phyloP scores from a whole-genome alignment of 1,140 invertebrate species.

The Mamestra configurata region DNA sequence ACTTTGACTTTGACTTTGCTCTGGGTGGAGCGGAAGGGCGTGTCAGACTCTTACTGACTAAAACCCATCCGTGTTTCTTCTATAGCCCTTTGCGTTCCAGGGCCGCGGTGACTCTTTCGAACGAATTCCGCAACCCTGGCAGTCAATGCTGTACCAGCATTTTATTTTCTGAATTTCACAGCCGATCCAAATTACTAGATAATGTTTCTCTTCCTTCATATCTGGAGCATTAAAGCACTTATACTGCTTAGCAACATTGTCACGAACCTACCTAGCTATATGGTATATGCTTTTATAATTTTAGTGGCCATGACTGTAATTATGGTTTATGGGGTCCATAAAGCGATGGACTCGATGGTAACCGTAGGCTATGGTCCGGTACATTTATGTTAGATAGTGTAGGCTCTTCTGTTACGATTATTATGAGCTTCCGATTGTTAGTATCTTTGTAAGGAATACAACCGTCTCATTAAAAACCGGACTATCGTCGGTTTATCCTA shows the following conservation, averaged over 20 bases:
- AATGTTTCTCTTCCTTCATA: background rate
- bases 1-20: too few relatives aligned
- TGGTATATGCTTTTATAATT: slow-evolving; percentile 14
- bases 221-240: too few relatives aligned
- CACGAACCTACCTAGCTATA: background rate
- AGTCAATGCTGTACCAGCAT: too few relatives aligned
- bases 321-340: background rate
- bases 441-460: background rate
- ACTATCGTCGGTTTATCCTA: too few relatives aligned
- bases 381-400: slow-evolving; percentile 4
- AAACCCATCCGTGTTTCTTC: too few relatives aligned
- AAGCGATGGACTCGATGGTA: slow-evolving; percentile 13
- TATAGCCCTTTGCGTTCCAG: too few relatives aligned
- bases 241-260: slow-evolving; percentile 20
- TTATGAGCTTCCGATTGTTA: slow-evolving; percentile 1
- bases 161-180: too few relatives aligned
- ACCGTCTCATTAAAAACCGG: too few relatives aligned
- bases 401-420: background rate
- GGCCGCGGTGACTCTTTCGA: too few relatives aligned
- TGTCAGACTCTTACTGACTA: too few relatives aligned
- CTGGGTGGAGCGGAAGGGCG: too few relatives aligned
- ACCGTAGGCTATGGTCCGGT: slow-evolving; percentile 13
- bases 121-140: too few relatives aligned
- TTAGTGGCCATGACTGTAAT: slow-evolving; percentile 5
- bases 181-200: background rate